Base-by-base conservation (phyloP, 2,797 vertebrate genomes). In the Phoeniculus purpureus region DNA sequence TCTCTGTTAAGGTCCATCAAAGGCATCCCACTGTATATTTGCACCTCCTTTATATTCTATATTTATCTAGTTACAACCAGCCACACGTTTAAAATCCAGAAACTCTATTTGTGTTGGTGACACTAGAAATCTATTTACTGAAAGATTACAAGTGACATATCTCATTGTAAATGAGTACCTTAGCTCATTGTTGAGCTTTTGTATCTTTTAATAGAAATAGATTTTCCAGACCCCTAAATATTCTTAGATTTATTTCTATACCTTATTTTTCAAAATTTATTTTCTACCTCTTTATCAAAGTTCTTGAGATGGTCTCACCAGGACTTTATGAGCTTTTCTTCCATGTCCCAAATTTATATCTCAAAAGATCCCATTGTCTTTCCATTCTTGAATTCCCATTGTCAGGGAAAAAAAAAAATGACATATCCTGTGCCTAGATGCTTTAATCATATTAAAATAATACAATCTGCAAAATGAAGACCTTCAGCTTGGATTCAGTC, bases 401-500 rank as follows among this genome's bases (percentile, higher is more conserved):
- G 43, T 90, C 21, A 68, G 43, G 47, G n/a, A 52, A 91, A 84
- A 85, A 88, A 84, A 32, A 21, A 43, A 43, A 15, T 43, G 43
- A 68, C 12, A 23, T 75, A 67, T 71, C 34, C 55, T 68, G 31
- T 87, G 20, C 34, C 77, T 92, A 81, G 75, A 87, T 93, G 43
- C 37, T 86, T 93, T 95, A 93, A 93, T 92, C 72, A n/a, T 80
- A 90, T 84, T 92, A 88, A 93, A 94, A 93, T 72, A 91, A 85
- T 82, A 52, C 51, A 80, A 77, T 82, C 65, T 91, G 66, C 22
- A 95, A 90, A 93, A 95, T 80, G 59, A 95, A 91, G 90, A 88
- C 90, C 31, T 88, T 95, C 88, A 85, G 10, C 61, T 89, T 95
- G 90, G 86, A 87, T 92, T 93, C 29, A 45, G 54, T 94, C 90